These are phyloP conservation scores for Atrichornis clamosus DNA, from an alignment of 2,113 vertebrate species.

Conservation along the genomic window DNA sequence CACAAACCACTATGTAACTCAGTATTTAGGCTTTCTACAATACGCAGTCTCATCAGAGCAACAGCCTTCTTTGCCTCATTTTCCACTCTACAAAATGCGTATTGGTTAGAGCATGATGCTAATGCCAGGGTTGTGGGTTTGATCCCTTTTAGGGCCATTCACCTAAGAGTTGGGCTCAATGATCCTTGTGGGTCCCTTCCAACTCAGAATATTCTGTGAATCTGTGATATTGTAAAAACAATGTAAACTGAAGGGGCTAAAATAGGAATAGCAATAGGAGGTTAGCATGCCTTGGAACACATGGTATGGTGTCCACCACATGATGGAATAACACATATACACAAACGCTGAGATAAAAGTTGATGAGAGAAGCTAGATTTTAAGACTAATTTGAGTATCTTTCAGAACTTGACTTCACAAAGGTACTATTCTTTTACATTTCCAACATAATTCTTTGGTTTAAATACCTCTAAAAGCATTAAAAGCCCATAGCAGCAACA, in stretches of 20 bases:
- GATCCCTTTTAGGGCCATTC: not conserved
- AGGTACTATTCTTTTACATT: not conserved
- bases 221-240: not conserved
- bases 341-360: not conserved
- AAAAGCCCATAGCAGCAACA: not conserved
- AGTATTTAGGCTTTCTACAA: not conserved
- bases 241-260: not conserved
- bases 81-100: not conserved
- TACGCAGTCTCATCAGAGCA: not conserved
- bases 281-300: not conserved
- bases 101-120: not conserved
- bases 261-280: not conserved
- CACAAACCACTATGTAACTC: not conserved
- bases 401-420: not conserved
- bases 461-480: not conserved
- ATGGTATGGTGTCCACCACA: not conserved
- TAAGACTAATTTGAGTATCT: not conserved
- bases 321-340: not conserved
- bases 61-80: not conserved
- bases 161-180: not conserved
- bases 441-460: not conserved
- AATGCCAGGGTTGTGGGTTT: not conserved
- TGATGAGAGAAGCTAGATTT: not conserved
- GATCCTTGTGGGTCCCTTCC: not conserved
- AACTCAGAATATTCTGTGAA: not conserved